Base-by-base conservation (phyloP, 2,113 vertebrate genomes). In the Lucifuga dentata region DNA sequence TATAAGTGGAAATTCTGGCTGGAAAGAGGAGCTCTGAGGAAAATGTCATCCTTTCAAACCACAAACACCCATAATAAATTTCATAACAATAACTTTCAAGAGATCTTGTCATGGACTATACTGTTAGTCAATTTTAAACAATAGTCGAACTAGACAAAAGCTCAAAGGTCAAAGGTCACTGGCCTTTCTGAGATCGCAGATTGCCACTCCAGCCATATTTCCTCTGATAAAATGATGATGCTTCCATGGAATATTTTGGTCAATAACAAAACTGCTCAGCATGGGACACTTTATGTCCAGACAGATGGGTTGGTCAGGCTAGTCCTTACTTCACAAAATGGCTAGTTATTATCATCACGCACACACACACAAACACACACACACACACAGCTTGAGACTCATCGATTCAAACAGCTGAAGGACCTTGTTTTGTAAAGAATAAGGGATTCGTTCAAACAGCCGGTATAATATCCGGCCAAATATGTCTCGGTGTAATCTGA, bases 371-470 rank as follows among this genome's bases (percentile, higher is more conserved):
- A 8, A 23, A 60, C 11, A 45, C 24, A 60, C 11, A 45, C 24
- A 19, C 16, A 32, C 40, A 15, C n/a, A 6, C 40, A 26, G 33
- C 46, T 69, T 26, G 52, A 65, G 53, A 63, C 29, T 52, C 63
- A 61, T 77, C 46, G 41, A 6, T 58, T 69, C 23, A 69, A 70
- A 74, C 36, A 29, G 71, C 71, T 11, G 8, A 38, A 85, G 15
- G 62, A 68, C 43, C 46, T 64, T 66, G 38, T 61, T 66, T 76
- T 45, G 32, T 51, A 20, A 44, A 63, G 36, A 44, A 73, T 46
- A 41, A 41, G 10, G 41, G 7, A 60, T 45, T 55, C 32, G 49
- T 56, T 57, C 43, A 45, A 58, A 59, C 56, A 68, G 57, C 41
- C 45, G 45, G 40, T 10, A 17, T 40, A 29, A 63, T 44, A 56